Evolutionary conservation across 2,888 invertebrate species (phyloP).

Genomic region (Siphonodentalium dalli): DNA sequence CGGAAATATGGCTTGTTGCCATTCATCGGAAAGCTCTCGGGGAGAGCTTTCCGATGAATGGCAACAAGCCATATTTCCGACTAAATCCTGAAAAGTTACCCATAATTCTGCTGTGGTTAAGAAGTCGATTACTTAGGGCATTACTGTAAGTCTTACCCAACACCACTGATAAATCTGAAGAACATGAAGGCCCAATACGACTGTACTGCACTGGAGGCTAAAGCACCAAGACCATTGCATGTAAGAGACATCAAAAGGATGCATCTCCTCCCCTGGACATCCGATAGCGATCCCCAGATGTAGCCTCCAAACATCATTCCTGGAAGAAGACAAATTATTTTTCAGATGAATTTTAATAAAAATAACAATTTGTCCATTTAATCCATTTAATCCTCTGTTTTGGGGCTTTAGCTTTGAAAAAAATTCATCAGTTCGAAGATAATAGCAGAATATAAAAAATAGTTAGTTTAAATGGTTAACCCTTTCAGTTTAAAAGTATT

Average conservation of each 20-base stretch:
- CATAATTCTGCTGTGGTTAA: too few relatives aligned
- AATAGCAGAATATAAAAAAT: not conserved
- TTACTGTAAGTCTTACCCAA: slow-evolving; percentile 78
- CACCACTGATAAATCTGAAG: slow-evolving; percentile 89
- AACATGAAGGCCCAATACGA: slow-evolving; percentile 87
- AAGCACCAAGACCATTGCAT: slow-evolving; percentile 88
- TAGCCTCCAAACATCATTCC: slow-evolving; percentile 96
- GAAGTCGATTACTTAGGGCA: not conserved
- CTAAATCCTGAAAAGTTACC: too few relatives aligned
- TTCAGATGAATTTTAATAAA: not conserved
- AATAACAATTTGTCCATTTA: too few relatives aligned
- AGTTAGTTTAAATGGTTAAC: too few relatives aligned
- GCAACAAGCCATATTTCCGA: too few relatives aligned
- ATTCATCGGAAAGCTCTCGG: too few relatives aligned
- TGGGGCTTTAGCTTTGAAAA: not conserved
- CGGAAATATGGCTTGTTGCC: too few relatives aligned
- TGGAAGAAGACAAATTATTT: slow-evolving; percentile 34
- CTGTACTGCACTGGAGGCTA: slow-evolving; percentile 89
- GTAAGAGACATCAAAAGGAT: slow-evolving; percentile 88
- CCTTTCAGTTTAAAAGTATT: too few relatives aligned
- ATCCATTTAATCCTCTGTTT: too few relatives aligned
- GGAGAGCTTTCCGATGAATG: too few relatives aligned
- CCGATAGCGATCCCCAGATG: slow-evolving; percentile 90
- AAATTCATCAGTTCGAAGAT: not conserved
- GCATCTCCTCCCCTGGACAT: slow-evolving; percentile 84